phyloP scores from a whole-genome alignment of 1,140 invertebrate genomes.

The Heterodera carotae region DNA sequence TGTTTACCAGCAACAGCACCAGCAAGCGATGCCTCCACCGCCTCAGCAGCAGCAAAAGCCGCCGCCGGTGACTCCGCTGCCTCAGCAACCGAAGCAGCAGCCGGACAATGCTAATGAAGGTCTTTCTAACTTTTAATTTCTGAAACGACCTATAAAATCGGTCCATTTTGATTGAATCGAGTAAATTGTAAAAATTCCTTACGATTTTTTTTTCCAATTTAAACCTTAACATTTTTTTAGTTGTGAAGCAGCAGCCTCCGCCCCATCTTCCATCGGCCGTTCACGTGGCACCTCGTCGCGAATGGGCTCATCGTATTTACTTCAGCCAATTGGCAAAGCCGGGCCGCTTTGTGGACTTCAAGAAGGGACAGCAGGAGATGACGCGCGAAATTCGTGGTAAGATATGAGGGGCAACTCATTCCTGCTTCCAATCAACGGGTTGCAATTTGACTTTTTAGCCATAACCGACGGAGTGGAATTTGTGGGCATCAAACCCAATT shows the following conservation, averaged over 20 bases:
- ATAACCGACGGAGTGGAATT: slow-evolving; percentile 25
- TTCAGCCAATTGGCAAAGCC: slow-evolving; percentile 24
- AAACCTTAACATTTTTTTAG: not conserved
- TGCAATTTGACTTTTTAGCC: slow-evolving; percentile 7
- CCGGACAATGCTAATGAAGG: not conserved
- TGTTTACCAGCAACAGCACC: too few species aligned
- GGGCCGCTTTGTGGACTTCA: slow-evolving; percentile 16
- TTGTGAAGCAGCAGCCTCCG: not conserved
- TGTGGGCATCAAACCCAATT: slow-evolving; percentile 25
- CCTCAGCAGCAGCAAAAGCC: slow-evolving; percentile 12
- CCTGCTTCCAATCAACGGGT: not conserved
- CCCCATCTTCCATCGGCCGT: not conserved
- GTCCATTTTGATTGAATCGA: too few species aligned
- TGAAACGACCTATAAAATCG: too few species aligned
- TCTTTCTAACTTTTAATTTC: too few species aligned
- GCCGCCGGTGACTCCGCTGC: not conserved
- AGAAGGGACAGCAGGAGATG: slow-evolving; percentile 15
- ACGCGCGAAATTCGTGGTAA: slow-evolving; percentile 20
- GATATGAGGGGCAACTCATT: not conserved
- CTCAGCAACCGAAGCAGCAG: not conserved
- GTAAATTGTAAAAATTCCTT: too few species aligned
- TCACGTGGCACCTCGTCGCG: slow-evolving; percentile 18
- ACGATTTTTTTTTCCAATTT: too few species aligned
- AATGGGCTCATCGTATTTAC: slow-evolving; percentile 26
- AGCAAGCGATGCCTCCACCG: too few species aligned